A percentile compares a stretch with the other conserved stretches of the same genome.
These are phyloP conservation scores for Hylomyscus alleni DNA, from an alignment of 2,797 vertebrate species.

Conservation along the genomic window DNA sequence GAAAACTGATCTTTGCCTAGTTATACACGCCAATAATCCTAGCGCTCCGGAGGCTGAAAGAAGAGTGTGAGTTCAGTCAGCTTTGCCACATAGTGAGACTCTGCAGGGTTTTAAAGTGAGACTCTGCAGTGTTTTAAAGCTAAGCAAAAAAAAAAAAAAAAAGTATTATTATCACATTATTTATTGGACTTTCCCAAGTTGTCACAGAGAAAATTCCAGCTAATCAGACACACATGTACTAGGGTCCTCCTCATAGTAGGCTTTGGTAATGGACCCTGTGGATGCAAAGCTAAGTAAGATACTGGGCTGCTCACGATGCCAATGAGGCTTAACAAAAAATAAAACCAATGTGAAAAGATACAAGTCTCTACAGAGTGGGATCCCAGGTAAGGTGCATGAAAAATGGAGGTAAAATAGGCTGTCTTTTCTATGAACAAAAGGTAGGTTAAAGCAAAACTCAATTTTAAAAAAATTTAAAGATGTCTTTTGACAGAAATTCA, in stretches of 20 bases:
- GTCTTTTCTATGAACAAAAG: neutral
- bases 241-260: neutral
- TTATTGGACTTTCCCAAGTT: neutral
- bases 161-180: neutral
- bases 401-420: too few relatives aligned
- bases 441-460: neutral
- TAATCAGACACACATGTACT: neutral
- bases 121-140: neutral
- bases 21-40: neutral
- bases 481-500: neutral
- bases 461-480: neutral
- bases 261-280: neutral
- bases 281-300: neutral
- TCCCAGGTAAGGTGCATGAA: neutral
- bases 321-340: neutral
- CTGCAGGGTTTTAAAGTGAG: neutral
- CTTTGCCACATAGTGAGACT: neutral
- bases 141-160: neutral
- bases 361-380: neutral
- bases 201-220: neutral
- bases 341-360: neutral
- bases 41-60: neutral
- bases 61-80: neutral
- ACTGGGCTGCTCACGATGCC: neutral
- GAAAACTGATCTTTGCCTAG: neutral